Evolutionary conservation across 2,888 invertebrate genomes (phyloP).

Genomic region (Phyto melanocephala): DNA sequence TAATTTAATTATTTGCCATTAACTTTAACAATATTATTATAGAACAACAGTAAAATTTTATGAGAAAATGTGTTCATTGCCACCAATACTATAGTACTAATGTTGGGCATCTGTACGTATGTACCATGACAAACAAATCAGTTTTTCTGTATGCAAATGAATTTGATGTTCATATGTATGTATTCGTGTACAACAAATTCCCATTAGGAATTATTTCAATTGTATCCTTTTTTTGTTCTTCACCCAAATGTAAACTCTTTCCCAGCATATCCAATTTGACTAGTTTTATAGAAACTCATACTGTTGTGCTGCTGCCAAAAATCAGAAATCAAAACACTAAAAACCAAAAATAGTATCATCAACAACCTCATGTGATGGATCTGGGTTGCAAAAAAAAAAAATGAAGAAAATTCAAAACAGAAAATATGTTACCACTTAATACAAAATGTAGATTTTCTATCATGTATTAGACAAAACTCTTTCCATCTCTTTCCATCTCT

Average conservation of each 20-base stretch:
- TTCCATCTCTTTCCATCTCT: neutral
- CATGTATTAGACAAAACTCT: neutral
- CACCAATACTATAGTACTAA: too few species aligned
- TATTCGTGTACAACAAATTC: neutral
- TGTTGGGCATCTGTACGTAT: too few species aligned
- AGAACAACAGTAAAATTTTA: too few species aligned
- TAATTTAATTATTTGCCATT: too few species aligned
- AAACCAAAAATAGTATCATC: neutral
- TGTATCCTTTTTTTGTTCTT: constrained; percentile 10
- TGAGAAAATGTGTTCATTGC: too few species aligned
- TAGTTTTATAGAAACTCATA: constrained; percentile 3
- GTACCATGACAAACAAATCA: too few species aligned
- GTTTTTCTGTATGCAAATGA: too few species aligned
- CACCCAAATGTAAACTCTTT: neutral
- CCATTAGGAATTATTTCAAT: constrained; percentile 25
- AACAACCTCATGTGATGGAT: neutral
- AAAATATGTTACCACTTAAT: constrained; percentile 14
- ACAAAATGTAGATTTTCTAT: neutral
- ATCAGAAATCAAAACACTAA: neutral
- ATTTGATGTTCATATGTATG: too few species aligned
- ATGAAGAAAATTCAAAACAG: neutral
- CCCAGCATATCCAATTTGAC: neutral
- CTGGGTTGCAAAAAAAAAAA: neutral
- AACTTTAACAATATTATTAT: too few species aligned
- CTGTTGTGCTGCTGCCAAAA: constrained; percentile 6